Percentiles rank a stretch among this genome's conserved stretches.
phyloP scores from a whole-genome alignment of 1,140 invertebrate species.

The Lepidurus apus region DNA sequence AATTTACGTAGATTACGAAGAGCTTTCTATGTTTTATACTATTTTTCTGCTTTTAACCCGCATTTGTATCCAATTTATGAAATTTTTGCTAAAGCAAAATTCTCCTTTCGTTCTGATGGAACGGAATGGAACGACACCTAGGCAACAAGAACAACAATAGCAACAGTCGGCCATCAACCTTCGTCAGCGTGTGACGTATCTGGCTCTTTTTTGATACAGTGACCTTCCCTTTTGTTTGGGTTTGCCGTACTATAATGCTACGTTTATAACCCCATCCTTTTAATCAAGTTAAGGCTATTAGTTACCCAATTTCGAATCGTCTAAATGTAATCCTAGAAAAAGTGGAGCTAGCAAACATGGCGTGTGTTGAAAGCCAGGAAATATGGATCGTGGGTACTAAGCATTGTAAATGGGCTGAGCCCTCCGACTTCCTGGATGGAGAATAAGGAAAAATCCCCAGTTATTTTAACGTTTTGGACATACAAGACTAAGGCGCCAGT shows the following conservation, averaged over 20 bases:
- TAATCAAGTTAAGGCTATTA: neutral
- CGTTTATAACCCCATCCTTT: neutral
- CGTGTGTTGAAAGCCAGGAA: neutral
- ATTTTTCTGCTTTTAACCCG: too few relatives aligned
- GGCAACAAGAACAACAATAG: slow-evolving; percentile 3
- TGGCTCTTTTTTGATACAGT: neutral
- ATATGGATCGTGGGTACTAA: neutral
- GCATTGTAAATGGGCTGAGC: neutral
- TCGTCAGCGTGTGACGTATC: slow-evolving; percentile 18
- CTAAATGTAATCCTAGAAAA: neutral
- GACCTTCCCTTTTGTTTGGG: slow-evolving; percentile 21
- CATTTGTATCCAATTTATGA: neutral
- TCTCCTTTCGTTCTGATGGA: neutral
- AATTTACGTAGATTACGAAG: too few relatives aligned
- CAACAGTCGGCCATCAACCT: slow-evolving; percentile 20
- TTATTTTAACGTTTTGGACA: neutral
- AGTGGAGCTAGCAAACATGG: slow-evolving; percentile 17
- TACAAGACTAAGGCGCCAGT: neutral
- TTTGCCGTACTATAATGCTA: neutral
- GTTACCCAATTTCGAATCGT: neutral
- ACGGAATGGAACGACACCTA: slow-evolving; percentile 17
- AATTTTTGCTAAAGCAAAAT: neutral
- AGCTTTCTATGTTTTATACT: too few relatives aligned
- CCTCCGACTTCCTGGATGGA: slow-evolving; percentile 2
- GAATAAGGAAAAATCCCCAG: neutral